Percentiles rank a stretch among this genome's conserved stretches.
Conservation (phyloP, 1,140 invertebrate genomes). For the Plodia interpunctella region DNA sequence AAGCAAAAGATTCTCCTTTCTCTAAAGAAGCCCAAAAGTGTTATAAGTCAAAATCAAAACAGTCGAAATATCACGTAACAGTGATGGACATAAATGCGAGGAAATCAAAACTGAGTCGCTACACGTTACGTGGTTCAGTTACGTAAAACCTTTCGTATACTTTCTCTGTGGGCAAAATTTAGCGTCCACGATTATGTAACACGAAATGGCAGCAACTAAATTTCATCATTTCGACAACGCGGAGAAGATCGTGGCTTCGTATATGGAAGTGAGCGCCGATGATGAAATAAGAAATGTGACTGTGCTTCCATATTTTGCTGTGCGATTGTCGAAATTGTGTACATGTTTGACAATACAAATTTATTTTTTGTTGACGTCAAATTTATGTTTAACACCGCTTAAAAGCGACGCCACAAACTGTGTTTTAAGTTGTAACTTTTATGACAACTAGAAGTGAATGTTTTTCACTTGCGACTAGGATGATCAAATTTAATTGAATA, state of each 20-base stretch:
- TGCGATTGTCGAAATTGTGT: constrained; percentile 12
- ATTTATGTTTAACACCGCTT: too few species aligned
- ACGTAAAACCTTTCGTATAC: constrained; percentile 75
- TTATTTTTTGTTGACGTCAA: too few species aligned
- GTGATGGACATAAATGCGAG: constrained; percentile 62
- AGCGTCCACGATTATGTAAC: constrained; percentile 66
- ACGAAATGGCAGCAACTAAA: constrained; percentile 70
- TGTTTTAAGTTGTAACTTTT: too few species aligned
- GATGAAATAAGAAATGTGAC: constrained; percentile 39
- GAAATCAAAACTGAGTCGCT: constrained; percentile 72
- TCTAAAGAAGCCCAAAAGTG: constrained; percentile 13
- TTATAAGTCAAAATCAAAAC: constrained; percentile 38
- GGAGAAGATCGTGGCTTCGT: constrained; percentile 55
- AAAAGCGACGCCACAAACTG: too few species aligned
- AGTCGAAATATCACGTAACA: constrained; percentile 49
- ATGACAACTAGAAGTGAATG: too few species aligned
- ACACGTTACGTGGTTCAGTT: constrained; percentile 64
- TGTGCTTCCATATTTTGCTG: constrained; percentile 25
- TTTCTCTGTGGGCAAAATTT: constrained; percentile 77
- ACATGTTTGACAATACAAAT: neutral
- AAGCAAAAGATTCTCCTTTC: neutral
- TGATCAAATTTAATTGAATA: constrained; percentile 18
- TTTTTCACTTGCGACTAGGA: too few species aligned
- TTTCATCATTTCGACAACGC: constrained; percentile 68
- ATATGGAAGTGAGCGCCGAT: constrained; percentile 40